Percentiles rank a stretch among this genome's conserved stretches.
Evolutionary conservation across 2,888 invertebrate genomes (phyloP).

Genomic region (Drosophila villosipedis): DNA sequence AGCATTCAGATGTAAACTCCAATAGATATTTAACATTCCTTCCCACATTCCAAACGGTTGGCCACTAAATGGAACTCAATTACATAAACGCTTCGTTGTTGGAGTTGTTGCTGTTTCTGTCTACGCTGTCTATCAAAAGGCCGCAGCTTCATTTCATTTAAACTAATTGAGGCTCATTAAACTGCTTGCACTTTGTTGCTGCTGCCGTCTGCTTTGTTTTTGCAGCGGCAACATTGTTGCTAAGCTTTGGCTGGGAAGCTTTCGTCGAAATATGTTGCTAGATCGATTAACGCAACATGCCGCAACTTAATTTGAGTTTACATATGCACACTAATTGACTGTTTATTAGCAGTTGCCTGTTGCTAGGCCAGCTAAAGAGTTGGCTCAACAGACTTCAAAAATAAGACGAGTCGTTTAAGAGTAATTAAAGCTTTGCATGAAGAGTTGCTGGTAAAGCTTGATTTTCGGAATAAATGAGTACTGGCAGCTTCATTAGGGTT

Average conservation of each 20-base stretch:
- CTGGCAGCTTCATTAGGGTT: slow-evolving; percentile 52
- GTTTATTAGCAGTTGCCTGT: slow-evolving; percentile 30
- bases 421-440: slow-evolving; percentile 21
- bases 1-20: neutral
- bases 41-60: slow-evolving; percentile 33
- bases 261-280: slow-evolving; percentile 26
- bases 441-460: slow-evolving; percentile 7
- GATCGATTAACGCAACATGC: slow-evolving; percentile 33
- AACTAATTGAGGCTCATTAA: slow-evolving; percentile 73
- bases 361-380: slow-evolving; percentile 25
- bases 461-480: slow-evolving; percentile 8
- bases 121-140: slow-evolving; percentile 49
- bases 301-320: slow-evolving; percentile 16
- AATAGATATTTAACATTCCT: slow-evolving; percentile 19
- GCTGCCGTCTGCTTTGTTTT: neutral
- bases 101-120: slow-evolving; percentile 28
- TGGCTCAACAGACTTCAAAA: neutral
- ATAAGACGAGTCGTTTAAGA: slow-evolving; percentile 15
- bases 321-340: slow-evolving; percentile 36
- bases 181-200: slow-evolving; percentile 27
- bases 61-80: slow-evolving; percentile 54
- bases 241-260: slow-evolving; percentile 4
- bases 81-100: slow-evolving; percentile 57
- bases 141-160: slow-evolving; percentile 58
- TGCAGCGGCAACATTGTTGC: slow-evolving; percentile 51